phyloP scores from a whole-genome alignment of 35 echinoderm and acorn worm genomes.

The Apostichopus japonicus region DNA sequence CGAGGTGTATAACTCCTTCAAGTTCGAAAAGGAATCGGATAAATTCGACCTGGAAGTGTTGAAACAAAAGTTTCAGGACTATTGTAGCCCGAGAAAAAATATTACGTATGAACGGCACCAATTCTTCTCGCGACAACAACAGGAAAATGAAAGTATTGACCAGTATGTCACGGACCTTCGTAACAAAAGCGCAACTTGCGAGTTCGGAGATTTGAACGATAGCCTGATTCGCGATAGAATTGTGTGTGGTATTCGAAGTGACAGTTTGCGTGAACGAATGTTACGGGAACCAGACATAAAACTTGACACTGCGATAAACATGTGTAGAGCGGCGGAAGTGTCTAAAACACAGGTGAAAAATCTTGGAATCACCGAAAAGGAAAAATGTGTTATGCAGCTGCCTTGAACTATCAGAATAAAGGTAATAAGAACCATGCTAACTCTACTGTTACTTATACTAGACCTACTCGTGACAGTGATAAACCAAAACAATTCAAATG shows the following conservation, averaged over 20 bases:
- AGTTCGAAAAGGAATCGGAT: constrained; percentile 10
- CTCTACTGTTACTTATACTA: background rate
- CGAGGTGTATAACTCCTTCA: constrained; percentile 32
- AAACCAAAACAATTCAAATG: background rate
- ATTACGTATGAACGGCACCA: constrained; percentile 19
- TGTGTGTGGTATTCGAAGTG: no score
- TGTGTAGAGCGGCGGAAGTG: background rate
- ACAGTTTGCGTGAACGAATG: no score
- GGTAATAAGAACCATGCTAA: no score
- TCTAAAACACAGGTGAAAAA: constrained; percentile 1
- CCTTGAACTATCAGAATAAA: background rate
- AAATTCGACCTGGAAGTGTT: background rate
- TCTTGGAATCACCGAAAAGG: background rate
- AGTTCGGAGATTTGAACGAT: no score
- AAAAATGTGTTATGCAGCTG: background rate
- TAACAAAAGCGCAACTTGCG: constrained; percentile 45
- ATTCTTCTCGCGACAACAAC: constrained; percentile 37
- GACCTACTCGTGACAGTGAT: no score
- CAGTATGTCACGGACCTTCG: constrained; percentile 46
- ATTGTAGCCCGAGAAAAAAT: background rate
- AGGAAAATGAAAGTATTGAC: constrained; percentile 12
- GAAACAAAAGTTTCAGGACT: constrained; percentile 6
- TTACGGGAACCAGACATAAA: no score
- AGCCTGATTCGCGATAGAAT: no score
- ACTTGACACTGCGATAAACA: no score